A percentile compares a stretch with the other conserved stretches of the same genome.
phyloP scores from a whole-genome alignment of 2,797 vertebrate species.

The Pogoniulus pusillus region DNA sequence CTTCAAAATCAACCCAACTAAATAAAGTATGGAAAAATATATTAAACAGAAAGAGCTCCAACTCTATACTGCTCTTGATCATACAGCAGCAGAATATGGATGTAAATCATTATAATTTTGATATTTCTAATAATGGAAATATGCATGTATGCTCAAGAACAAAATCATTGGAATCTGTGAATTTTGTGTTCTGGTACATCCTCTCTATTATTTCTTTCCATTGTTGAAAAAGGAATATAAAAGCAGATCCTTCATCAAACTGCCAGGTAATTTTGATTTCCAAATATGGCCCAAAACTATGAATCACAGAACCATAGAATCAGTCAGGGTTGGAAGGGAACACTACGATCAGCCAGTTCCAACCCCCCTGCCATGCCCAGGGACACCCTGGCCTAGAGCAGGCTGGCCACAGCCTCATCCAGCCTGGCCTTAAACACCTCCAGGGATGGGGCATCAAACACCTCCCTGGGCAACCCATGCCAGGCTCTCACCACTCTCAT shows the following conservation, averaged over 20 bases:
- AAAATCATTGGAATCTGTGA: background rate
- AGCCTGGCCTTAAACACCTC: too few relatives aligned
- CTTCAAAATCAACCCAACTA: background rate
- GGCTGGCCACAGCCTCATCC: too few relatives aligned
- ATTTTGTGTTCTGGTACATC: background rate
- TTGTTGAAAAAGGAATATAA: background rate
- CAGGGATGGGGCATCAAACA: too few relatives aligned
- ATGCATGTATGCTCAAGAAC: background rate
- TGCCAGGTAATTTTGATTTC: background rate
- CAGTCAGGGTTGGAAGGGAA: too few relatives aligned
- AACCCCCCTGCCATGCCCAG: too few relatives aligned
- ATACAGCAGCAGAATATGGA: background rate
- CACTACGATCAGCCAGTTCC: too few relatives aligned
- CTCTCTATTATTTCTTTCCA: background rate
- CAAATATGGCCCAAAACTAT: background rate
- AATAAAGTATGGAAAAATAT: background rate
- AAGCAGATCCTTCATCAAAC: background rate
- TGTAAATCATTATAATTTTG: background rate
- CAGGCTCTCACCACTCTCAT: too few relatives aligned
- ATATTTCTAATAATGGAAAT: background rate
- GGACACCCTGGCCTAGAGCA: too few relatives aligned
- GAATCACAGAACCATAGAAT: too few relatives aligned
- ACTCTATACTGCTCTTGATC: background rate
- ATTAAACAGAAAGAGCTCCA: background rate
- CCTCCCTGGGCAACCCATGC: too few relatives aligned